Percentiles rank a stretch among this genome's conserved stretches.
Conservation (phyloP, 2,797 vertebrate species). For the Channallabes apus region DNA sequence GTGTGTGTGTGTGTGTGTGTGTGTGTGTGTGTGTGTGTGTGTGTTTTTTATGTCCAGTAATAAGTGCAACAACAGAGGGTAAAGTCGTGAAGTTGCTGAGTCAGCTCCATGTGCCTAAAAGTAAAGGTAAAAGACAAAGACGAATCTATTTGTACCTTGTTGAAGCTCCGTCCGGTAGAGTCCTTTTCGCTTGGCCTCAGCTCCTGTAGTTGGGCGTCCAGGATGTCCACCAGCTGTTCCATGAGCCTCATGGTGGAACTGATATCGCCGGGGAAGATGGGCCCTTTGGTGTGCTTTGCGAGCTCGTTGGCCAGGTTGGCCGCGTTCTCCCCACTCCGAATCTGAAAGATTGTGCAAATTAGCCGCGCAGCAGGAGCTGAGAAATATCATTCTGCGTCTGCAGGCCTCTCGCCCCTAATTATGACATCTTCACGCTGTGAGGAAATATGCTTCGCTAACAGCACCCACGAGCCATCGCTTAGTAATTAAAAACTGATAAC, state of each 20-base stretch:
- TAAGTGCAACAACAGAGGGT: slow-evolving; percentile 8
- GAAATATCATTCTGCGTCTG: slow-evolving; percentile 58
- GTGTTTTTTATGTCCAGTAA: not conserved
- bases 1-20: too few species aligned
- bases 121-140: not conserved
- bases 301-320: slow-evolving; percentile 87
- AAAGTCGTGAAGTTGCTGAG: slow-evolving; percentile 6
- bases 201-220: slow-evolving; percentile 86
- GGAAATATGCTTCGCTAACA: slow-evolving; percentile 67
- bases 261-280: slow-evolving; percentile 84
- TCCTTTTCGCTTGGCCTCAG: slow-evolving; percentile 85
- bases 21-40: not conserved
- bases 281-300: slow-evolving; percentile 87
- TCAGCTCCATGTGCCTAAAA: slow-evolving; percentile 10
- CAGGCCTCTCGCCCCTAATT: slow-evolving; percentile 59
- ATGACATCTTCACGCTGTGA: slow-evolving; percentile 69
- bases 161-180: slow-evolving; percentile 84
- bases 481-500: slow-evolving; percentile 76
- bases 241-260: slow-evolving; percentile 85
- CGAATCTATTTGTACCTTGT: slow-evolving; percentile 75
- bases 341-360: slow-evolving; percentile 78
- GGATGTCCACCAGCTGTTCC: slow-evolving; percentile 87
- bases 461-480: slow-evolving; percentile 70
- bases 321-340: slow-evolving; percentile 89
- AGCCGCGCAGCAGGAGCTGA: slow-evolving; percentile 70